A percentile compares a stretch with the other conserved stretches of the same genome.
These are phyloP conservation scores for Lomographa bimaculata DNA, from an alignment of 2,888 invertebrate species.

Conservation along the genomic window DNA sequence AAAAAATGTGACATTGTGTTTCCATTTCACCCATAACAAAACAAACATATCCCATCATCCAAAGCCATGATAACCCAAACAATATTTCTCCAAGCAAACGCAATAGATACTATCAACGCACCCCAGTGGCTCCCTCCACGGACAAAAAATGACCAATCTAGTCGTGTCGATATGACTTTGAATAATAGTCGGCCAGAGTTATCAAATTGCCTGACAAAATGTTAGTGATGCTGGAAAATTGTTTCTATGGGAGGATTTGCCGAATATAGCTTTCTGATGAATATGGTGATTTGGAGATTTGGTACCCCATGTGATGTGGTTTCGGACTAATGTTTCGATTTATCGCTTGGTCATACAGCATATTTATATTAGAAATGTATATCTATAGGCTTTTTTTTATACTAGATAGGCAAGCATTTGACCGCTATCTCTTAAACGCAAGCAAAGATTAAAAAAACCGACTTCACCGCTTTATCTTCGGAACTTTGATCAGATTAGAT, in stretches of 20 bases:
- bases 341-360: no score
- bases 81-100: conserved; percentile 25
- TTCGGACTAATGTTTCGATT: conserved; percentile 49
- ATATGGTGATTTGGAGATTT: conserved; percentile 60
- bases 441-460: no score
- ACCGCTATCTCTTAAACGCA: no score
- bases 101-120: conserved; percentile 50
- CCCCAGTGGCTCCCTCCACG: conserved; percentile 57
- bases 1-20: no score
- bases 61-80: conserved; percentile 10
- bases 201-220: conserved; percentile 77
- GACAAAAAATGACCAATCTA: conserved; percentile 75
- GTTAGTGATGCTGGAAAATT: conserved; percentile 77
- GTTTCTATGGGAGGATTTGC: conserved; percentile 74
- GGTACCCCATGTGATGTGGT: conserved; percentile 52
- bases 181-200: conserved; percentile 71
- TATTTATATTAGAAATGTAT: no score
- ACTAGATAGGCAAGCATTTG: no score
- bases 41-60: conserved; percentile 3
- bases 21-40: no score
- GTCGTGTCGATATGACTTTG: conserved; percentile 72
- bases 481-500: no score
- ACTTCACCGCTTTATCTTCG: no score
- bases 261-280: conserved; percentile 63
- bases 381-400: no score